Evolutionary conservation across 1,140 invertebrate genomes (phyloP).

Genomic region (Calycopis cecrops): DNA sequence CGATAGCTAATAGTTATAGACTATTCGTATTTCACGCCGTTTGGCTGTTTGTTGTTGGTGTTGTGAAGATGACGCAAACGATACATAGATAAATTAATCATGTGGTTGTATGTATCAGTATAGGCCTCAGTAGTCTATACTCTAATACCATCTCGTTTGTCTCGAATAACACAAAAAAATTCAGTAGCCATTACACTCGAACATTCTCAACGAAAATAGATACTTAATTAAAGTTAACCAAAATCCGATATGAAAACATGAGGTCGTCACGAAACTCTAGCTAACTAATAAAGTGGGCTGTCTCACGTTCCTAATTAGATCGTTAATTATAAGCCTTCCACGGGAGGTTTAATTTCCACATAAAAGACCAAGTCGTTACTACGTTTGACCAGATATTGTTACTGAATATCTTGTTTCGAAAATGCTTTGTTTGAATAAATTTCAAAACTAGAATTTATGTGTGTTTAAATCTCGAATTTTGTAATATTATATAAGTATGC

Average conservation of each 20-base stretch:
- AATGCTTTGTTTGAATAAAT: slow-evolving; percentile 22
- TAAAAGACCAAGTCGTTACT: slow-evolving; percentile 49
- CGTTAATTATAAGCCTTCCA: slow-evolving; percentile 70
- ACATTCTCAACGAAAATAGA: slow-evolving; percentile 28
- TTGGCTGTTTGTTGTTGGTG: too few relatives aligned
- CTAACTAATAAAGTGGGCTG: slow-evolving; percentile 61
- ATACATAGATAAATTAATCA: too few relatives aligned
- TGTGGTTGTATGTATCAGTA: too few relatives aligned
- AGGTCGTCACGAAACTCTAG: slow-evolving; percentile 51
- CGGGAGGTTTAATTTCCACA: slow-evolving; percentile 65
- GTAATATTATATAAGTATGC: too few relatives aligned
- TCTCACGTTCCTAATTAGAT: slow-evolving; percentile 69
- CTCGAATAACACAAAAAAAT: too few relatives aligned
- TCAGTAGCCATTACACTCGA: slow-evolving; percentile 20
- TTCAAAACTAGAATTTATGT: slow-evolving; percentile 5
- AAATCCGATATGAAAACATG: slow-evolving; percentile 62
- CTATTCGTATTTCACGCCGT: too few relatives aligned
- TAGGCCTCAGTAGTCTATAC: too few relatives aligned
- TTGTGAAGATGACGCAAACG: too few relatives aligned
- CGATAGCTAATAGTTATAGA: too few relatives aligned
- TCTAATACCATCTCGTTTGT: too few relatives aligned
- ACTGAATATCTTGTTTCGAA: slow-evolving; percentile 25
- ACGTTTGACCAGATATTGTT: slow-evolving; percentile 62
- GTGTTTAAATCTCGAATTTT: too few relatives aligned
- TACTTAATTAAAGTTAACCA: slow-evolving; percentile 69